Evolutionary conservation across 2,113 vertebrate species (phyloP), one percentile per base, ranked within the genome.

Genomic region (Eulemur macaco): DNA sequence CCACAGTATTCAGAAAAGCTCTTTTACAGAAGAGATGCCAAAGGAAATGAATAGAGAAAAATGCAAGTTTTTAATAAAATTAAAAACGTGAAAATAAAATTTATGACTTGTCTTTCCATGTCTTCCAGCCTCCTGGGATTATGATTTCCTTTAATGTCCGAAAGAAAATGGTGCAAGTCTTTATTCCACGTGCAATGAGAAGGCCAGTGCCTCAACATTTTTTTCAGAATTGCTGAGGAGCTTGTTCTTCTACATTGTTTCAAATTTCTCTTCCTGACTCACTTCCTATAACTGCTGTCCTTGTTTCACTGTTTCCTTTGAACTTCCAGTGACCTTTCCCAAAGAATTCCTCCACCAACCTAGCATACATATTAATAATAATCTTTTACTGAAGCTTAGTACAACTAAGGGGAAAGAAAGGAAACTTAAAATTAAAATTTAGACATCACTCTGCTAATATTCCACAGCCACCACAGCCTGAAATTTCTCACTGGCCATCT

Each of bases 1-100:
- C 10, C 56, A 29, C 0, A 74, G 23, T 58, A 87, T 86, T 86
- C 25, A 95, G 37, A 91, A 95, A 86, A 52, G 14, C 15, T 76
- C 56, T 86, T 86, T 29, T 77, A 82, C 23, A 92, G 18, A 89
- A 63, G 21, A 63, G 8, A 23, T 64, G 10, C 45, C 78, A 71
- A 91, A 86, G 18, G 7, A 96, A 94, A 78, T 68, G 21, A 78
- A 58, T 47, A 25, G 27, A 64, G 37, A 95, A 89, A 89, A 86
- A 50, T 64, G 27, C 15, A 76, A 90, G 3, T 31, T 68, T 94
- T 93, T 89, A 64, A 63, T 54, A 34, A 84, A 86, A 84, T 52
- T 5, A 29, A 89, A 31, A 23, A 66, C 17, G 54, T 37, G n/a
- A 87, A 94, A 90, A 92, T 87, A 89, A 54, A 71, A 69, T 25